A percentile compares a stretch with the other conserved stretches of the same genome.
Evolutionary conservation across 2,797 vertebrate species (phyloP).

Genomic region (Darevskia nairensis): DNA sequence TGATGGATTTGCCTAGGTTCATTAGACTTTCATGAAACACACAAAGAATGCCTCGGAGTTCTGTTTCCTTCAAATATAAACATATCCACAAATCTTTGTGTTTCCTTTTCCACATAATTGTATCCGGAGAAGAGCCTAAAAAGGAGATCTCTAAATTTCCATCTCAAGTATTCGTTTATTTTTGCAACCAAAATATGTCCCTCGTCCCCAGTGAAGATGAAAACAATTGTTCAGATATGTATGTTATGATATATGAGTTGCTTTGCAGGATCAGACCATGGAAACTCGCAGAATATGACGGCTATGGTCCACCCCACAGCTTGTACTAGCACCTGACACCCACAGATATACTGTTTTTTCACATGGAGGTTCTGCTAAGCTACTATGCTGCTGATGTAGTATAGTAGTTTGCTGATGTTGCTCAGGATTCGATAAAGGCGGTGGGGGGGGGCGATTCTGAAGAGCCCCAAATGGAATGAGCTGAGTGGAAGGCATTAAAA

Average conservation of each 20-base stretch:
- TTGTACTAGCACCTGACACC: background rate
- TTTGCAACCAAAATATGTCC: background rate
- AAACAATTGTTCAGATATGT: background rate
- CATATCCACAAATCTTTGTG: slow-evolving; percentile 3
- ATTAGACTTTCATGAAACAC: slow-evolving; percentile 35
- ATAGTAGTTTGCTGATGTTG: too few species aligned
- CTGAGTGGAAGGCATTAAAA: too few species aligned
- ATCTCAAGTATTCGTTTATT: background rate
- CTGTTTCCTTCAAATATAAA: background rate
- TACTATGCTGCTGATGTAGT: background rate
- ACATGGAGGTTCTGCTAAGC: background rate
- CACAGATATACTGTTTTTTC: background rate
- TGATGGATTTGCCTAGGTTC: slow-evolving; percentile 16
- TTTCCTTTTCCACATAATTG: background rate
- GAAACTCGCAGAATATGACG: background rate
- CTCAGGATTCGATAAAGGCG: too few species aligned
- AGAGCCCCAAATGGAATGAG: too few species aligned
- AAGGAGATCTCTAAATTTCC: background rate
- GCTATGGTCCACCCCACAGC: background rate
- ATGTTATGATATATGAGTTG: background rate
- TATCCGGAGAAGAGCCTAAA: background rate
- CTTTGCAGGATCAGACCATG: background rate
- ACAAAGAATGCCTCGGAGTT: slow-evolving; percentile 5
- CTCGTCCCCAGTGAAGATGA: background rate
- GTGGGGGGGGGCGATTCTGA: too few species aligned